Conservation (phyloP, 2,888 invertebrate genomes). For the Drosophila parthenogenetica region DNA sequence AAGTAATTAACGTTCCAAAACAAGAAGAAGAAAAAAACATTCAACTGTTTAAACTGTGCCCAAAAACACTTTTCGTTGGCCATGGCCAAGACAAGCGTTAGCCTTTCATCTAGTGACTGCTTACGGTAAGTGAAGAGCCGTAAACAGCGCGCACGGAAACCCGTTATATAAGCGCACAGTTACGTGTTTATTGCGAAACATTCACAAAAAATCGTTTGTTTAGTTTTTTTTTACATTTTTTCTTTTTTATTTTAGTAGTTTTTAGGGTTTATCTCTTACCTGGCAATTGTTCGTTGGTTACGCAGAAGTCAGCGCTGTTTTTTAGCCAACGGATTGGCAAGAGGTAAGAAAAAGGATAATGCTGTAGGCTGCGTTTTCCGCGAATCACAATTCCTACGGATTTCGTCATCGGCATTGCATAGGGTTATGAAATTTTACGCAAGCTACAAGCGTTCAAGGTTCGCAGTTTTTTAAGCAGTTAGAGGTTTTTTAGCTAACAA, state of each 20-base stretch:
- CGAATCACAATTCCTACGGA: slow-evolving; percentile 36
- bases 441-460: slow-evolving; percentile 61
- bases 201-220: slow-evolving; percentile 20
- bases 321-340: slow-evolving; percentile 81
- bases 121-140: slow-evolving; percentile 17
- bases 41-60: not conserved
- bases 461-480: slow-evolving; percentile 1
- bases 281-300: slow-evolving; percentile 47
- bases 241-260: slow-evolving; percentile 30
- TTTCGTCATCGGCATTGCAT: slow-evolving; percentile 28
- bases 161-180: slow-evolving; percentile 73
- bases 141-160: slow-evolving; percentile 53
- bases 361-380: slow-evolving; percentile 46
- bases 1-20: slow-evolving; percentile 63
- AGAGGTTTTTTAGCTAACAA: slow-evolving; percentile 33
- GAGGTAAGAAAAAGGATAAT: slow-evolving; percentile 72
- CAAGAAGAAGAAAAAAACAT: not conserved
- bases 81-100: slow-evolving; percentile 25
- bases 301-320: slow-evolving; percentile 61
- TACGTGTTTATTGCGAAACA: slow-evolving; percentile 64
- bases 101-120: slow-evolving; percentile 35
- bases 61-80: slow-evolving; percentile 12
- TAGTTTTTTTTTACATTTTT: slow-evolving; percentile 7
- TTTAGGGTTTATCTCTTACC: slow-evolving; percentile 55
- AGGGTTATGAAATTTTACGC: slow-evolving; percentile 82